Evolutionary conservation across 2,888 invertebrate genomes (phyloP), one percentile per base, ranked within the genome.

Genomic region (Ochropleura plecta): DNA sequence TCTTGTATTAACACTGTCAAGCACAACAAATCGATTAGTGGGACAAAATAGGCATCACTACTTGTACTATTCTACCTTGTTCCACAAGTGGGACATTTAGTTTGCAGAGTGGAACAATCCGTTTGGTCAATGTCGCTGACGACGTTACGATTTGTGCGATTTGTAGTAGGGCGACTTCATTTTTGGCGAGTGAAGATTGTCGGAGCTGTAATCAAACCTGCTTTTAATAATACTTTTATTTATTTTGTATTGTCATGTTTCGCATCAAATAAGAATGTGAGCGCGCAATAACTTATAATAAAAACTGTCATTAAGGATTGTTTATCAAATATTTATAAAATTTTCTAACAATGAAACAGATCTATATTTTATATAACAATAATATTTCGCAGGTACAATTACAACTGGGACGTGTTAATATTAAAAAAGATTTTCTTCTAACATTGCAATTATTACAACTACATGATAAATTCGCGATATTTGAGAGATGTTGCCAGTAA

Each of bases 401-500:
- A 82, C 81, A 84, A 72, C 84, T 85, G 81, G 80, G 88, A 84
- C 87, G 83, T 78, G 84, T 83, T 75, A 69, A 78, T 78, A 68
- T 81, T 76, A 74, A 67, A 85, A 85, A 82, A 81, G 83, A 79
- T 75, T 79, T 76, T 83, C 82, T 80, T 87, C 82, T 84, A 89
- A 92, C 93, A 93, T 94, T 94, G 93, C 93, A 91, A 82, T 91
- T 91, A 93, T 93, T 92, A 93, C 92, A 95, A 92, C 94, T 95
- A 95, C 94, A 93, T 92, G 92, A 94, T 94, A 94, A 95, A 94
- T 94, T 95, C 95, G 95, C 94, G 92, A 93, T 91, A 89, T 76
- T 93, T 91, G 91, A 93, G 95, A 96, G 94, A 94, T 94, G 94
- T 94, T 95, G 96, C 96, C 96, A 91, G 93, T 94, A 95, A 96